Conservation (phyloP, 2,888 invertebrate genomes). For the Catotricha subobsoleta region DNA sequence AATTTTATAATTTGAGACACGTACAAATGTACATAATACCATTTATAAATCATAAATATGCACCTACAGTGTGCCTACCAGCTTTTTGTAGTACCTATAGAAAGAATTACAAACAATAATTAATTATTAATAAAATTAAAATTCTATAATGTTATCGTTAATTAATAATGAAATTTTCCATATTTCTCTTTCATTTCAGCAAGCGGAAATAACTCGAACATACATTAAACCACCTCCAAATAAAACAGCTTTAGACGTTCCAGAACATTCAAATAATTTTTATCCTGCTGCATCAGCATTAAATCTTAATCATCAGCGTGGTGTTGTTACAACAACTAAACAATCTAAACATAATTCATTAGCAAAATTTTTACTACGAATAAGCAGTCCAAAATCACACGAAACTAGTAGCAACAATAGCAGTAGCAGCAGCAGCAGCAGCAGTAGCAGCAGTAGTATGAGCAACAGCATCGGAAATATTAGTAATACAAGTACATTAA, state of each 20-base stretch:
- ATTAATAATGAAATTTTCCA: neutral
- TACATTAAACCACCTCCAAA: conserved; percentile 47
- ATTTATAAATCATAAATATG: too few species aligned
- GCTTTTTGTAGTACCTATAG: too few species aligned
- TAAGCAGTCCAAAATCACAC: conserved; percentile 18
- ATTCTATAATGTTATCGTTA: too few species aligned
- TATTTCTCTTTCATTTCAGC: conserved; percentile 27
- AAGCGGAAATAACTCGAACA: conserved; percentile 48
- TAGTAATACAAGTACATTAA: neutral
- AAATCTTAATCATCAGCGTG: conserved; percentile 11
- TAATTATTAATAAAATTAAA: too few species aligned
- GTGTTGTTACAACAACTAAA: conserved; percentile 8
- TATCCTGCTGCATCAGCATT: conserved; percentile 16
- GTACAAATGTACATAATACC: too few species aligned
- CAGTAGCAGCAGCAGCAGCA: conserved; percentile 22
- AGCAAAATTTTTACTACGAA: conserved; percentile 28
- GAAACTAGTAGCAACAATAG: conserved; percentile 11
- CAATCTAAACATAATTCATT: conserved; percentile 30
- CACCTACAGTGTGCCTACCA: too few species aligned
- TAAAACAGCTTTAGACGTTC: conserved; percentile 49
- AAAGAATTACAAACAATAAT: too few species aligned
- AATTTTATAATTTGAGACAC: too few species aligned
- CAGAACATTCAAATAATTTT: conserved; percentile 28
- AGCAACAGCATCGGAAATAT: neutral
- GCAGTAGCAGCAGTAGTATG: conserved; percentile 16